Conservation (phyloP, 2,888 invertebrate species). For the Ypsolopha scabrella region DNA sequence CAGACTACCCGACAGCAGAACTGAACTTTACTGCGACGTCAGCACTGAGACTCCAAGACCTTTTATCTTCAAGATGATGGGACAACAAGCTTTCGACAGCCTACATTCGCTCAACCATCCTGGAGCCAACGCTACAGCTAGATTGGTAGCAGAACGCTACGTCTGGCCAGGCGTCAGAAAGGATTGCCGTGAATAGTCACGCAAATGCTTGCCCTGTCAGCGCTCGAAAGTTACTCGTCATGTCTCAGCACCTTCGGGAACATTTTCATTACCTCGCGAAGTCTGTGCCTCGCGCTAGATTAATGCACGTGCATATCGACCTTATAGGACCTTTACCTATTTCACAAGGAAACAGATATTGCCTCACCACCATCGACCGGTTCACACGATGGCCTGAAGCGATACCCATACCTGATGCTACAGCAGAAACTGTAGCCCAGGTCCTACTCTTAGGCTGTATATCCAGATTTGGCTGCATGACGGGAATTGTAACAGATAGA, state of each 20-base stretch:
- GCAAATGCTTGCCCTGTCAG: conserved; percentile 23
- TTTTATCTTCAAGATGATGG: not conserved
- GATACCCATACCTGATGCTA: conserved; percentile 2
- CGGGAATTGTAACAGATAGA: no score
- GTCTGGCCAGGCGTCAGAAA: conserved; percentile 27
- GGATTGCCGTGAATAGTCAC: conserved; percentile 23
- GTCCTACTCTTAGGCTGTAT: conserved; percentile 3
- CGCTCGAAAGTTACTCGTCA: conserved; percentile 23
- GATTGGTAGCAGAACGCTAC: conserved; percentile 1
- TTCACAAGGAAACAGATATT: conserved; percentile 12
- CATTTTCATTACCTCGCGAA: conserved; percentile 6
- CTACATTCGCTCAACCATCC: not conserved
- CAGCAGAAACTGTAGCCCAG: conserved; percentile 5
- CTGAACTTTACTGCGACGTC: conserved; percentile 15
- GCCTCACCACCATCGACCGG: conserved; percentile 15
- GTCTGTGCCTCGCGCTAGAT: conserved; percentile 7
- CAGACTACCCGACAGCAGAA: conserved; percentile 1
- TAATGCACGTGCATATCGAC: conserved; percentile 11
- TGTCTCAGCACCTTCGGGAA: conserved; percentile 9
- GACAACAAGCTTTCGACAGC: not conserved
- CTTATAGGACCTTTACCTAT: conserved; percentile 12
- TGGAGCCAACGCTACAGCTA: not conserved
- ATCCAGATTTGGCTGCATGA: no score
- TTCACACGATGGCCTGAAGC: conserved; percentile 13
- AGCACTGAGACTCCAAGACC: not conserved